Percentiles rank a stretch among this genome's conserved stretches.
These are phyloP conservation scores for Anser brachyrhynchus DNA, from an alignment of 2,113 vertebrate species.

Conservation along the genomic window DNA sequence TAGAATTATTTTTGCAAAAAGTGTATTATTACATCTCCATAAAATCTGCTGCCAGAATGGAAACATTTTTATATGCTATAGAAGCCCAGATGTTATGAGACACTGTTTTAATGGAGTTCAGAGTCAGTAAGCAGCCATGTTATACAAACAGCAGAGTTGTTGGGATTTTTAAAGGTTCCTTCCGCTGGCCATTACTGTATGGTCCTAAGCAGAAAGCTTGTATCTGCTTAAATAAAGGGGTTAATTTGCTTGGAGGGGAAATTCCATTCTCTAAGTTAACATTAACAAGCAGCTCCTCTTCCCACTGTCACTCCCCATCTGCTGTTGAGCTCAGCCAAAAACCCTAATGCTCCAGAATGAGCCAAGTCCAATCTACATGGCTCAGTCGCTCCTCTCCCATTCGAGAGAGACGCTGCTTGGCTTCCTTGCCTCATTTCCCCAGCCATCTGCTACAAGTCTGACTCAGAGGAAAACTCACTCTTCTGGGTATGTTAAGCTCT, in stretches of 20 bases:
- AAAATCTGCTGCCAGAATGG: conserved; percentile 71
- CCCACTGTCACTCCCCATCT: neutral
- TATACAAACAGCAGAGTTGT: neutral
- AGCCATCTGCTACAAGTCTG: neutral
- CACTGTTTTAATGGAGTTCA: conserved; percentile 34
- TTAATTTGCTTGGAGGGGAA: neutral
- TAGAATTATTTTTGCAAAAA: neutral
- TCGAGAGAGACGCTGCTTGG: neutral
- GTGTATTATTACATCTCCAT: conserved; percentile 63
- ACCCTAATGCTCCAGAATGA: neutral
- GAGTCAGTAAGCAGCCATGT: conserved; percentile 22
- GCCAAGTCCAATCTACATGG: neutral
- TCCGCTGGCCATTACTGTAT: neutral
- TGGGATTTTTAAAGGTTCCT: conserved; percentile 24
- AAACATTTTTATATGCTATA: conserved; percentile 64
- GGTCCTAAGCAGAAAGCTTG: neutral
- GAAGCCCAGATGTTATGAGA: conserved; percentile 67
- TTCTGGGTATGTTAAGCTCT: neutral
- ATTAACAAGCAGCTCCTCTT: neutral
- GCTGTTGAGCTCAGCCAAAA: neutral
- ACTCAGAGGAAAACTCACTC: neutral
- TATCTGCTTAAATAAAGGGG: neutral
- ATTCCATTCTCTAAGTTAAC: neutral
- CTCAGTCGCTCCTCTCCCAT: neutral
- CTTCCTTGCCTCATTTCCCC: neutral